phyloP scores from a whole-genome alignment of 2,113 vertebrate species.

The Daubentonia madagascariensis region DNA sequence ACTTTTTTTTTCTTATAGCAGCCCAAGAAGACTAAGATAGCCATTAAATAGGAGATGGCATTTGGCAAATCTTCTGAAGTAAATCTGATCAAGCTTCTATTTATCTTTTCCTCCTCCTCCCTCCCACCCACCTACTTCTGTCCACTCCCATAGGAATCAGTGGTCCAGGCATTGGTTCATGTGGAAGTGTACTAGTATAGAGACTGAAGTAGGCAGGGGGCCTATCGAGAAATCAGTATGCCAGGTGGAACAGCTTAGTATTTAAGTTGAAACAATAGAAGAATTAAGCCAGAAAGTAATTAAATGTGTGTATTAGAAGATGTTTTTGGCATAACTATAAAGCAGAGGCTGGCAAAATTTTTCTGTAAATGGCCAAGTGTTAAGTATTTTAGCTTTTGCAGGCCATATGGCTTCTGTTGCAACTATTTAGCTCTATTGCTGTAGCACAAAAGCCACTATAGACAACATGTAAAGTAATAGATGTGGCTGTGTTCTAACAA shows the following conservation, averaged over 20 bases:
- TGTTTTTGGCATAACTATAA: background rate
- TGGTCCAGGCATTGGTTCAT: background rate
- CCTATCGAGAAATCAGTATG: background rate
- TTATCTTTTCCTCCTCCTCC: background rate
- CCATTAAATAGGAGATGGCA: background rate
- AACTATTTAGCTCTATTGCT: background rate
- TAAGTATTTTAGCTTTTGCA: background rate
- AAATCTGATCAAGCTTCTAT: background rate
- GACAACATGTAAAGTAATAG: no score
- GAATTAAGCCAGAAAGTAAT: background rate
- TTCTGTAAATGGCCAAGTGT: background rate
- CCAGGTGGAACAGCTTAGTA: background rate
- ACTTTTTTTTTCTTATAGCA: background rate
- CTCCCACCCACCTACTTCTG: background rate
- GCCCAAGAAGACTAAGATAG: background rate
- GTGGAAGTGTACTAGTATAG: background rate
- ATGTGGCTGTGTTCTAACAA: background rate
- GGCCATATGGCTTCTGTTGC: background rate
- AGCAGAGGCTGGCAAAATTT: background rate
- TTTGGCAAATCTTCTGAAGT: background rate
- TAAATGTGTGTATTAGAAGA: background rate
- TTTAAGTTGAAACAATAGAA: background rate
- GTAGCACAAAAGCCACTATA: background rate
- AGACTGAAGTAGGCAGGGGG: background rate
- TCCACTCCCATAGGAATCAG: background rate